Conservation (phyloP, 2,113 vertebrate genomes). For the Prionailurus viverrinus region DNA sequence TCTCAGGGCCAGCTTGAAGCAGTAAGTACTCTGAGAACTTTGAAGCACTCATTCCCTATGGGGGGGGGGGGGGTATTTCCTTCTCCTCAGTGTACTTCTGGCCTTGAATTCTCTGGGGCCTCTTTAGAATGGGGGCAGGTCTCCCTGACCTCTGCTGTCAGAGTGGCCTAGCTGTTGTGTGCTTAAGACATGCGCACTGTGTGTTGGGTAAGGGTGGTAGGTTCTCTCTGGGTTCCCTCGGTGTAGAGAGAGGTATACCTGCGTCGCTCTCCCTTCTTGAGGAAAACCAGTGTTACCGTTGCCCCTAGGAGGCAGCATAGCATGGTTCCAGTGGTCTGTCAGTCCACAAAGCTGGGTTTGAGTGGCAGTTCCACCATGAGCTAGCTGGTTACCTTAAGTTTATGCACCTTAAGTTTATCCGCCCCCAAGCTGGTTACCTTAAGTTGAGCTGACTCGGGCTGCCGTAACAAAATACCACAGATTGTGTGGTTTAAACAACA, state of each 20-base stretch:
- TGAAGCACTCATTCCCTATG: neutral
- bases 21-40: neutral
- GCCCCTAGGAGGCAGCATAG: neutral
- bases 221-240: neutral
- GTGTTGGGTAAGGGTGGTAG: no score
- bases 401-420: no score
- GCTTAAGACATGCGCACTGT: fast-evolving
- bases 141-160: neutral
- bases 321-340: neutral
- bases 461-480: neutral
- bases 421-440: neutral
- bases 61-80: neutral
- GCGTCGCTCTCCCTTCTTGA: neutral
- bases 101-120: neutral
- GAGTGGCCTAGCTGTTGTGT: neutral
- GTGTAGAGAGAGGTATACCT: neutral
- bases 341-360: neutral
- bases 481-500: neutral
- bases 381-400: neutral
- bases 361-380: neutral
- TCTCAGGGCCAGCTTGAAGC: neutral
- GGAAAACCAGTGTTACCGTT: neutral
- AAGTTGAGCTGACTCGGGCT: neutral
- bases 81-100: neutral
- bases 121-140: neutral